Conservation (phyloP, 2,113 vertebrate genomes). For the Sylvia atricapilla region DNA sequence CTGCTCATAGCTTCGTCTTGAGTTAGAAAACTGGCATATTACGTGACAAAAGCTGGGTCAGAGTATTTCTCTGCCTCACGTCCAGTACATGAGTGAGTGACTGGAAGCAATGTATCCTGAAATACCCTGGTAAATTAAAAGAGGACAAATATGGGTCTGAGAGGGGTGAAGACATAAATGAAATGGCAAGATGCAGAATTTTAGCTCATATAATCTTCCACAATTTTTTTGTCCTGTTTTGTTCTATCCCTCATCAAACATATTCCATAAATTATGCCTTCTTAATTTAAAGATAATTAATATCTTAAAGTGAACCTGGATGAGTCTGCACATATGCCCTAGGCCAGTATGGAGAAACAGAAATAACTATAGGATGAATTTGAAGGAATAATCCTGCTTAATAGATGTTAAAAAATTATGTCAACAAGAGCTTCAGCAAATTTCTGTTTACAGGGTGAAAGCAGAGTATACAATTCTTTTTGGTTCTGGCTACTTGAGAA, state of each 20-base stretch:
- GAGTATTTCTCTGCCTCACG: neutral
- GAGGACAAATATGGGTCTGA: neutral
- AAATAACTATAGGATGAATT: neutral
- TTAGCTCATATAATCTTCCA: neutral
- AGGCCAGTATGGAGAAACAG: neutral
- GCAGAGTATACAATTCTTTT: neutral
- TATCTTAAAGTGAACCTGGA: neutral
- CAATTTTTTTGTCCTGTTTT: rapidly evolving
- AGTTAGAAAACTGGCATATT: neutral
- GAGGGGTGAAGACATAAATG: neutral
- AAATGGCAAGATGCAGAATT: neutral
- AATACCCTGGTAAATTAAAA: neutral
- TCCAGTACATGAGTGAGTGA: neutral
- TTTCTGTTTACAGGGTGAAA: neutral
- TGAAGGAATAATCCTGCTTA: neutral
- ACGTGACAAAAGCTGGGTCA: neutral
- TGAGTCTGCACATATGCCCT: neutral
- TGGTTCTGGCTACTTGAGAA: neutral
- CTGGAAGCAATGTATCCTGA: neutral
- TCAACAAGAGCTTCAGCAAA: neutral
- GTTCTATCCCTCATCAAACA: rapidly evolving
- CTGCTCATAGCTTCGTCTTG: neutral
- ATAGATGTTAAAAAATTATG: neutral
- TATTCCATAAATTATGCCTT: neutral
- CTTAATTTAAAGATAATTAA: neutral